phyloP scores from a whole-genome alignment of 2,888 invertebrate species.

The Caenorhabditis zanzibari region DNA sequence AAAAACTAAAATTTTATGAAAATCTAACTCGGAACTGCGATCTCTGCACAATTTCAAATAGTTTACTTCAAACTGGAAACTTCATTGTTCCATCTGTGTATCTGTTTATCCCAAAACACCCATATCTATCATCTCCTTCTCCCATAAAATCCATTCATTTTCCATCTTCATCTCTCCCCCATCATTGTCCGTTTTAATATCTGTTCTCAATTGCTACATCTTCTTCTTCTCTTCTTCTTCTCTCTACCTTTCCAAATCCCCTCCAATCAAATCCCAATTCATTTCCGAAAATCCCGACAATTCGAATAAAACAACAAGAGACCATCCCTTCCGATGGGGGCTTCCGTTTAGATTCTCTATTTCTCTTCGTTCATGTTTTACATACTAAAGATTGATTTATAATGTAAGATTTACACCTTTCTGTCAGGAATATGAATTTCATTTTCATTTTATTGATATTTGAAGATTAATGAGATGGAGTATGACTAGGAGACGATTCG shows the following conservation, averaged over 20 bases:
- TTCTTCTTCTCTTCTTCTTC: not conserved
- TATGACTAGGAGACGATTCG: not conserved
- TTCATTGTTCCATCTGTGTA: no score
- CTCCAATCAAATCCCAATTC: not conserved
- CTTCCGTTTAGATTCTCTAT: slow-evolving; percentile 25
- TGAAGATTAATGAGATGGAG: not conserved
- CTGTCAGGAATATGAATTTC: not conserved
- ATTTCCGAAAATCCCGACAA: slow-evolving; percentile 13
- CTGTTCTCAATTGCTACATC: slow-evolving; percentile 42
- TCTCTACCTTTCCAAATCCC: not conserved
- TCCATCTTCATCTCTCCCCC: not conserved
- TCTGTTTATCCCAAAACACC: not conserved
- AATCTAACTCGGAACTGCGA: no score
- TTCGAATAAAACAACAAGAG: slow-evolving; percentile 36
- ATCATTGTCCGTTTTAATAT: slow-evolving; percentile 32
- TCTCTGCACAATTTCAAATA: no score
- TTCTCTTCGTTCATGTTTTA: slow-evolving; percentile 2
- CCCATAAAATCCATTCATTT: not conserved
- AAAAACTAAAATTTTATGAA: no score
- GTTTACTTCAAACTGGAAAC: no score
- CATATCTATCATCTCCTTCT: not conserved
- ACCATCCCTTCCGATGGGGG: not conserved
- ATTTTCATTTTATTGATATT: not conserved
- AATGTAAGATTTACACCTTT: slow-evolving; percentile 26
- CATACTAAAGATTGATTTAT: slow-evolving; percentile 14